Conservation (phyloP, 2,888 invertebrate species). For the Protonemura montana region DNA sequence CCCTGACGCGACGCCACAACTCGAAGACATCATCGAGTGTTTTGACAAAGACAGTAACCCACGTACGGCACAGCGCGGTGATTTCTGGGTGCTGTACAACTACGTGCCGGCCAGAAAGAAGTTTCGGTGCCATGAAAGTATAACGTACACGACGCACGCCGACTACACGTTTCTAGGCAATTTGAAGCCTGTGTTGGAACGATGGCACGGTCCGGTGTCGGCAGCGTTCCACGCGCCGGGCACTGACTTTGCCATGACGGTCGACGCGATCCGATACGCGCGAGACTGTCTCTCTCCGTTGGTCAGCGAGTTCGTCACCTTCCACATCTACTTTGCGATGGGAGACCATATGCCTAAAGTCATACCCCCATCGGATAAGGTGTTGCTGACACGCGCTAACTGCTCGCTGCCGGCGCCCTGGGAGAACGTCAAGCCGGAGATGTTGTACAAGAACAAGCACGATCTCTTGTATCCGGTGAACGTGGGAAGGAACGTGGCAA, state of each 20-base stretch:
- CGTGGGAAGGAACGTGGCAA: conserved; percentile 87
- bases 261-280: conserved; percentile 81
- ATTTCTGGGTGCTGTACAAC: conserved; percentile 90
- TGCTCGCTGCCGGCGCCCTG: conserved; percentile 77
- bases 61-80: conserved; percentile 75
- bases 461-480: conserved; percentile 89
- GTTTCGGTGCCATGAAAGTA: conserved; percentile 79
- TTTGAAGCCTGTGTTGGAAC: conserved; percentile 80
- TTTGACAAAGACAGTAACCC: conserved; percentile 69
- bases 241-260: conserved; percentile 77
- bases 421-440: conserved; percentile 66
- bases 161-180: conserved; percentile 92
- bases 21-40: conserved; percentile 65
- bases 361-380: conserved; percentile 70
- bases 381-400: conserved; percentile 71
- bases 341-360: conserved; percentile 79
- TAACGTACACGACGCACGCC: conserved; percentile 92
- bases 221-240: conserved; percentile 89
- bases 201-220: conserved; percentile 89
- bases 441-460: conserved; percentile 80
- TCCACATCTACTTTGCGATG: conserved; percentile 88
- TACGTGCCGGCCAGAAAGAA: conserved; percentile 73
- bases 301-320: conserved; percentile 81
- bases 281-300: conserved; percentile 77
- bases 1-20: conserved; percentile 29